phyloP scores from a whole-genome alignment of 2,797 vertebrate species.

The Gymnothorax reevesii region DNA sequence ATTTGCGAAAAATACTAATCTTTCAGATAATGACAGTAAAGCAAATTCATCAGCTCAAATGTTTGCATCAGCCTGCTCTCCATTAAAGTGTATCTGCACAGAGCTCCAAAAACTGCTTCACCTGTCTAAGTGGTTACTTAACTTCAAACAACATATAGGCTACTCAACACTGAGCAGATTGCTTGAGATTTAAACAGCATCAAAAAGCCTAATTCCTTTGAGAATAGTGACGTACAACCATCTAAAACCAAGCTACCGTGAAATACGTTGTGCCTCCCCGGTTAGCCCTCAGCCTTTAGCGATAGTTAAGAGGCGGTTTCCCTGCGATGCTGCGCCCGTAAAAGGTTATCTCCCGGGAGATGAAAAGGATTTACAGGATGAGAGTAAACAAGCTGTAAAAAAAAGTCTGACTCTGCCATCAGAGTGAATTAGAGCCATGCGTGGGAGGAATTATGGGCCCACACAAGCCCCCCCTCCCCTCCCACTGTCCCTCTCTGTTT shows the following conservation, averaged over 20 bases:
- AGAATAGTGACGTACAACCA: too few species aligned
- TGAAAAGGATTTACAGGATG: background rate
- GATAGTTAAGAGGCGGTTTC: background rate
- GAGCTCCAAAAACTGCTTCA: too few species aligned
- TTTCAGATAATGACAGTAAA: too few species aligned
- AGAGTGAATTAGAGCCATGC: background rate
- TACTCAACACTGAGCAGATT: too few species aligned
- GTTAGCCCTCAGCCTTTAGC: background rate
- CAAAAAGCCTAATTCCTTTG: too few species aligned
- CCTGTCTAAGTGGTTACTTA: too few species aligned
- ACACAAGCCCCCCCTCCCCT: background rate
- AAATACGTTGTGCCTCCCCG: background rate
- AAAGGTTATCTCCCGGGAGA: constrained; percentile 7
- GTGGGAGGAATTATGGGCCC: background rate
- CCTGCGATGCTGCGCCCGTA: background rate
- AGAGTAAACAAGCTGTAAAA: background rate
- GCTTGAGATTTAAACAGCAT: too few species aligned
- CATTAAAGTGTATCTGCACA: too few species aligned
- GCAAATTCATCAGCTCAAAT: too few species aligned
- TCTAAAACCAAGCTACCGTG: background rate
- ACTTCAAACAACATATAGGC: too few species aligned
- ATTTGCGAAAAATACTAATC: too few species aligned
- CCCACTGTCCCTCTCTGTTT: background rate
- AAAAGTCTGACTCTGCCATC: background rate
- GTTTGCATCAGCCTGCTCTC: too few species aligned